These are phyloP conservation scores for Polia nebulosa DNA, from an alignment of 2,888 invertebrate species.

Conservation along the genomic window DNA sequence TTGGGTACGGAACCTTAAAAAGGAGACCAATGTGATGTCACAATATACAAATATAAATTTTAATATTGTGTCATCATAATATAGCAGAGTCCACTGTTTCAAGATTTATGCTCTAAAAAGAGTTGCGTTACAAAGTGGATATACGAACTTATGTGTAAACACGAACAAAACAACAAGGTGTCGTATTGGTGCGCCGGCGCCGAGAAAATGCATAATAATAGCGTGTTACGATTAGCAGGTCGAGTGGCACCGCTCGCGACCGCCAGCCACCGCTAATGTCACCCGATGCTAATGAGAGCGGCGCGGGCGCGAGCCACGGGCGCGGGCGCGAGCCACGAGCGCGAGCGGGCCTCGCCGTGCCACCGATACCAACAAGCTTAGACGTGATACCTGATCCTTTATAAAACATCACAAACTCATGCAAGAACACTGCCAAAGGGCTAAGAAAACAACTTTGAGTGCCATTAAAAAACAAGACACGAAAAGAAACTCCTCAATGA, in stretches of 20 bases:
- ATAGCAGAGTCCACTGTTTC: too few relatives aligned
- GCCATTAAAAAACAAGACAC: neutral
- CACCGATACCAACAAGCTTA: neutral
- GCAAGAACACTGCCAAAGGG: neutral
- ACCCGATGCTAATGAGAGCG: constrained; percentile 50
- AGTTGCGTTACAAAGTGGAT: neutral
- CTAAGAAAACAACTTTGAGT: neutral
- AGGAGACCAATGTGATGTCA: neutral
- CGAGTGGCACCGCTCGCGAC: constrained; percentile 6
- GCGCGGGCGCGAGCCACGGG: constrained; percentile 12
- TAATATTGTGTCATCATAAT: too few relatives aligned
- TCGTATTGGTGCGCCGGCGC: constrained; percentile 8
- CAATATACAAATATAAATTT: neutral
- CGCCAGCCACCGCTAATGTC: constrained; percentile 37
- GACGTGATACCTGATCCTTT: too few relatives aligned
- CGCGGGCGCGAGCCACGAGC: constrained; percentile 15
- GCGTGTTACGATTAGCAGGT: constrained; percentile 20
- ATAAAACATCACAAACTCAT: neutral
- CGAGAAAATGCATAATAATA: constrained; percentile 51
- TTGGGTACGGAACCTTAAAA: too few relatives aligned
- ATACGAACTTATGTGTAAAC: constrained; percentile 2
- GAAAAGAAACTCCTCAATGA: neutral
- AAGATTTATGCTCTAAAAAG: neutral
- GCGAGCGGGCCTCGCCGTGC: neutral
- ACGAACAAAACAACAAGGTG: constrained; percentile 19